Evolutionary conservation across 2,113 vertebrate genomes (phyloP).

Genomic region (Taxidea taxus): DNA sequence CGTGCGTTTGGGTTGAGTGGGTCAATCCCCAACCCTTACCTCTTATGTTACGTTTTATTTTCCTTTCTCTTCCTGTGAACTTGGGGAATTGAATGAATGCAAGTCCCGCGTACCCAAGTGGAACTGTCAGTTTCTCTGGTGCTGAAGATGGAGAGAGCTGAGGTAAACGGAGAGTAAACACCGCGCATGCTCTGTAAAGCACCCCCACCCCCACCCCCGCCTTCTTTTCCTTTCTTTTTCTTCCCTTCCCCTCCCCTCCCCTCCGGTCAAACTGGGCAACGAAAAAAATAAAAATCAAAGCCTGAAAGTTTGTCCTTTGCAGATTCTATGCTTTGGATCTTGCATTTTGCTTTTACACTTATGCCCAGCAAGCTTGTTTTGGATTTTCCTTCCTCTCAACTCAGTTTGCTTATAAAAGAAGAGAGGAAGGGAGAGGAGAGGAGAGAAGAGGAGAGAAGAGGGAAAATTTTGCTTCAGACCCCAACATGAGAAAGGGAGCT

Average conservation of each 20-base stretch:
- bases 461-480: background rate
- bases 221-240: background rate
- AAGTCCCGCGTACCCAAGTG: background rate
- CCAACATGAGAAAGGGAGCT: background rate
- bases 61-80: background rate
- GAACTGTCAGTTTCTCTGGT: background rate
- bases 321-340: background rate
- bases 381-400: background rate
- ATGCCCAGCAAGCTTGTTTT: slow-evolving; percentile 18
- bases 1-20: accelerated
- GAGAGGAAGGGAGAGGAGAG: no score
- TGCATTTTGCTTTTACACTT: slow-evolving; percentile 11
- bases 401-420: background rate
- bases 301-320: background rate
- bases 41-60: background rate
- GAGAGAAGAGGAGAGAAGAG: background rate
- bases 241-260: accelerated
- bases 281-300: background rate
- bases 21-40: background rate
- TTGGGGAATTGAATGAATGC: background rate
- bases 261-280: background rate
- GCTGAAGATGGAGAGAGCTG: background rate
- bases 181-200: background rate
- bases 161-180: background rate
- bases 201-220: accelerated